Base-by-base conservation (phyloP, 2,888 invertebrate genomes). In the Ophion slaviceki region DNA sequence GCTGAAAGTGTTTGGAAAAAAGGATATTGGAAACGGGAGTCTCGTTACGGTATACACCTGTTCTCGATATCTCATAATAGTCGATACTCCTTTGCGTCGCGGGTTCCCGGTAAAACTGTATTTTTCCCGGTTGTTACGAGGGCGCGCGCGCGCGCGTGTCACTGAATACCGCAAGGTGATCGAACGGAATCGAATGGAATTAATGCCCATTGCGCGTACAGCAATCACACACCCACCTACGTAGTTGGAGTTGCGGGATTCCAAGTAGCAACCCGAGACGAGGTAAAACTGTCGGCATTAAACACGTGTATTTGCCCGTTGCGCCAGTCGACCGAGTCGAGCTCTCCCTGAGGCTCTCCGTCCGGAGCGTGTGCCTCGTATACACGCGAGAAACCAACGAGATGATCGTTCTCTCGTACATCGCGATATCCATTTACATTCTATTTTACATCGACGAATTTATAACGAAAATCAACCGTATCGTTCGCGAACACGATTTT, bases 101-200 rank as follows among this genome's bases (percentile, higher is more conserved):
- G 28, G 24, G 40, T 67, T 68, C 74, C 57, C 66, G 71, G 74
- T 71, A 78, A 84, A 84, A 87, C 86, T 86, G 81, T 86, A 84
- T 75, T 80, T 80, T 86, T 72, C 82, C 75, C 80, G 36, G 64
- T 59, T 32, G 76, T 72, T 32, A 64, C 10, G 53, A 53, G 32
- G 28, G 32, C 47, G 24, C 40, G 67, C 59, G 45, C 59, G 20
- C 40, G 67, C 59, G 67, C 45, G 78, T 76, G 81, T 74, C 82
- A 57, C 66, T 78, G 82, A 84, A 82, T 86, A 61, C 80, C 85
- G 81, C 82, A 76, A 86, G 84, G 87, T 85, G 88, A 88, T 89
- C 88, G 87, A 88, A 88, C 85, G 88, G 87, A 86, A 87, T 87
- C 86, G 86, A 87, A 85, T 77, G 80, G 86, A 88, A 88, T 88